Evolutionary conservation across 2,888 invertebrate genomes (phyloP), one percentile per base, ranked within the genome.

Genomic region (Apamea sordens): DNA sequence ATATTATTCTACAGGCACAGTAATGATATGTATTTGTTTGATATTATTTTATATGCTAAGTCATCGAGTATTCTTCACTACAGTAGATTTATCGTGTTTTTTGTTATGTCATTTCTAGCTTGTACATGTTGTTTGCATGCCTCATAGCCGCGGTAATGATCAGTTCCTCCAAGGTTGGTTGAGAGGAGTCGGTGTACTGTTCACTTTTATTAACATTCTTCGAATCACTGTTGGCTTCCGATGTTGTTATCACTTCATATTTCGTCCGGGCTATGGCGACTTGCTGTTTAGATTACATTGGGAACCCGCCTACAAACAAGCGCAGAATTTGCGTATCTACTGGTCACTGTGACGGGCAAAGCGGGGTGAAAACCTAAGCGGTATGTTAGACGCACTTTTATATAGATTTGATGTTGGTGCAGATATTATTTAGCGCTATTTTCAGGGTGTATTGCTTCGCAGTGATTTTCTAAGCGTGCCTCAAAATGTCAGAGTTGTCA

Each of bases 21-120:
- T 92, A 90, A 93, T 96, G 96, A 96, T 96, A 96, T 96, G 96
- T 96, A 95, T 96, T 94, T 93, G 91, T 92, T 94, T 92, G 90
- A 92, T 93, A 92, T 90, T 88, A 84, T 89, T 85, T 91, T 93
- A 92, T 84, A 91, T 86, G 81, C 92, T 95, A 95, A 92, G 89
- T 90, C 94, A 94, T 94, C 67, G 83, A 88, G 80, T 79, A 80
- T 76, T 82, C 67, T 65, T 83, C 76, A 82, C 76, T 82, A 74
- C 80, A 86, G 82, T 88, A 83, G 84, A 79, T 86, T 88, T 86
- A 85, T 83, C 86, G 82, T 88, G 85, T 87, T 89, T 89, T 86
- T 88, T 89, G 83, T 88, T 88, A 89, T 89, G 86, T 88, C 80
- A 83, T 79, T 80, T 85, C 77, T 70, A 76, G 81, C 76, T 77